Evolutionary conservation across 2,113 vertebrate species (phyloP).

Genomic region (Forbesichthys papilliferus): DNA sequence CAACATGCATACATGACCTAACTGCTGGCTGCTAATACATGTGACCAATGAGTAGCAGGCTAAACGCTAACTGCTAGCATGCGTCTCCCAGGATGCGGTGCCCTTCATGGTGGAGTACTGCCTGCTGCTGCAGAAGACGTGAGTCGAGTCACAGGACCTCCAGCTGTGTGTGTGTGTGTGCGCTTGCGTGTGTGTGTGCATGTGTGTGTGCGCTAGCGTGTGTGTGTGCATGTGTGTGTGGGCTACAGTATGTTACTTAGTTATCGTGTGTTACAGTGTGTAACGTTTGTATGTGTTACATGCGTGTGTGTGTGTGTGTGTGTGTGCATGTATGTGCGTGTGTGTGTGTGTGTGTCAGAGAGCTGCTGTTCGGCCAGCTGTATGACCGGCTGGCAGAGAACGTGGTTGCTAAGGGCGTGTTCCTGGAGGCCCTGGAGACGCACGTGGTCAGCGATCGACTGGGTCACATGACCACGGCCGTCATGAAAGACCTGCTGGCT

Average conservation of each 20-base stretch:
- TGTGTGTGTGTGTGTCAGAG: conserved; percentile 66
- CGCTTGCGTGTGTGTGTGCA: background rate
- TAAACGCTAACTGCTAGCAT: background rate
- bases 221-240: conserved; percentile 5
- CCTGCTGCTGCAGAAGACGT: conserved; percentile 89
- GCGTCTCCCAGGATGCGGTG: conserved; percentile 81
- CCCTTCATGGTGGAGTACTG: conserved; percentile 94
- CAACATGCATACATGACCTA: too few species aligned
- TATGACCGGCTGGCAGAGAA: conserved; percentile 91
- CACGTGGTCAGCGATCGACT: conserved; percentile 92
- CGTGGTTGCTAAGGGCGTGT: conserved; percentile 89
- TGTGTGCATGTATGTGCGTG: background rate
- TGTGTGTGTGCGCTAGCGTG: conserved; percentile 1
- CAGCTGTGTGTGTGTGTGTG: background rate
- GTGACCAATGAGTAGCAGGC: too few species aligned
- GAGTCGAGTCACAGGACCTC: conserved; percentile 56
- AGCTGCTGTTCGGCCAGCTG: conserved; percentile 92
- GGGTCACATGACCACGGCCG: conserved; percentile 86
- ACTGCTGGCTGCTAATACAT: too few species aligned
- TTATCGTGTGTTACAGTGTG: background rate
- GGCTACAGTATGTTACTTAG: background rate
- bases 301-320: conserved; percentile 10
- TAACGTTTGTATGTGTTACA: background rate
- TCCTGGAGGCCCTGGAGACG: conserved; percentile 91
- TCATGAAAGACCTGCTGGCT: conserved; percentile 93